phyloP scores from a whole-genome alignment of 37 sponge, comb jelly and placozoan genomes.

The Chondrosia reniformis region DNA sequence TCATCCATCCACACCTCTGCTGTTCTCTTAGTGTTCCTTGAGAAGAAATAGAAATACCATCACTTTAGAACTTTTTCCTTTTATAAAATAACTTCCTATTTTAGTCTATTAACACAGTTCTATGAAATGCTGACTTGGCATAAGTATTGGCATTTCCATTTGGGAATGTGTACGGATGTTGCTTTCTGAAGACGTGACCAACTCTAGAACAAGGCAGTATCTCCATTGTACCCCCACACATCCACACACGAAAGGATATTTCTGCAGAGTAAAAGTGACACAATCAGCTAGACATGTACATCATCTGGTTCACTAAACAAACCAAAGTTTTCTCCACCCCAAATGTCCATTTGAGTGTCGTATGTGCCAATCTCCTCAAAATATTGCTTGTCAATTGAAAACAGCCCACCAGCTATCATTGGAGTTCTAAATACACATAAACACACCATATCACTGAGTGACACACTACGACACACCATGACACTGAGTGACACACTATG shows the following conservation, averaged over 20 bases:
- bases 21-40: slow-evolving; percentile 78
- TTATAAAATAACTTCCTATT: not conserved
- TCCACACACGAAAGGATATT: slow-evolving; percentile 94
- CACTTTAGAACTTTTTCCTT: not conserved
- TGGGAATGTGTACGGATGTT: slow-evolving; percentile 97
- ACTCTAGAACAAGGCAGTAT: slow-evolving; percentile 98
- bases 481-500: not conserved
- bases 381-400: slow-evolving; percentile 71
- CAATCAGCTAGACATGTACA: not conserved
- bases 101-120: too few species aligned
- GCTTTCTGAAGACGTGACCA: slow-evolving; percentile 97
- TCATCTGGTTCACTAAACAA: not conserved
- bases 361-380: slow-evolving; percentile 83
- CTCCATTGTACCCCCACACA: slow-evolving; percentile 95
- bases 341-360: slow-evolving; percentile 96
- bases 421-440: slow-evolving; percentile 63
- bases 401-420: slow-evolving; percentile 99
- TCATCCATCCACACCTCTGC: slow-evolving; percentile 99
- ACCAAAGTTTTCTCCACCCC: slow-evolving; percentile 99
- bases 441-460: not conserved
- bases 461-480: not conserved
- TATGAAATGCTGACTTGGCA: too few species aligned
- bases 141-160: slow-evolving; percentile 90
- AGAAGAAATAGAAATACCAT: not conserved
- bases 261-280: slow-evolving; percentile 37